phyloP scores from a whole-genome alignment of 1,140 invertebrate species.

The Bombus fervidus region DNA sequence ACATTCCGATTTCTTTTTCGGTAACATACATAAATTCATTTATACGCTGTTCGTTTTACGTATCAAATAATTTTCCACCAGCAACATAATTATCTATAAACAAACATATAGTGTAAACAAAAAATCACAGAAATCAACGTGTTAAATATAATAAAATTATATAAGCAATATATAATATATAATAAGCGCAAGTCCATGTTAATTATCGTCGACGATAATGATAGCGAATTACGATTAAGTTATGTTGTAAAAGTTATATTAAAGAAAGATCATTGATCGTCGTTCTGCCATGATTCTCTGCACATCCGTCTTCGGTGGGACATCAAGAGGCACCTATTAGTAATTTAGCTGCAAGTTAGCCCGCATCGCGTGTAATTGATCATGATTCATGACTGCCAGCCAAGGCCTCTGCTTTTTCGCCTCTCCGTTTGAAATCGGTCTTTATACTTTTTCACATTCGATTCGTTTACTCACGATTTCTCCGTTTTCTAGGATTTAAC shows the following conservation, averaged over 20 bases:
- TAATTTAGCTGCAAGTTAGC: neutral
- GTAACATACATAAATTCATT: neutral
- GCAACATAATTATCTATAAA: too few species aligned
- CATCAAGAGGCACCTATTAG: neutral
- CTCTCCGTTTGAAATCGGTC: neutral
- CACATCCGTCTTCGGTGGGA: neutral
- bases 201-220: neutral
- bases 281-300: neutral
- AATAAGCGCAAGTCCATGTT: too few species aligned
- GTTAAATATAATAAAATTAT: too few species aligned
- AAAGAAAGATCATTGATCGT: neutral
- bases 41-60: too few species aligned
- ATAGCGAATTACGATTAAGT: neutral
- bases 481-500: too few species aligned
- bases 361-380: conserved; percentile 43
- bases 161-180: too few species aligned
- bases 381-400: neutral
- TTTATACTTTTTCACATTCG: neutral
- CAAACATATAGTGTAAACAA: too few species aligned
- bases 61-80: too few species aligned
- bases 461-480: neutral
- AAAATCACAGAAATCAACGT: too few species aligned
- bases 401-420: neutral
- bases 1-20: neutral
- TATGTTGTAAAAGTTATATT: neutral